Evolutionary conservation across 1,140 invertebrate genomes (phyloP), one percentile per base, ranked within the genome.

Genomic region (Magallana ariakensis): DNA sequence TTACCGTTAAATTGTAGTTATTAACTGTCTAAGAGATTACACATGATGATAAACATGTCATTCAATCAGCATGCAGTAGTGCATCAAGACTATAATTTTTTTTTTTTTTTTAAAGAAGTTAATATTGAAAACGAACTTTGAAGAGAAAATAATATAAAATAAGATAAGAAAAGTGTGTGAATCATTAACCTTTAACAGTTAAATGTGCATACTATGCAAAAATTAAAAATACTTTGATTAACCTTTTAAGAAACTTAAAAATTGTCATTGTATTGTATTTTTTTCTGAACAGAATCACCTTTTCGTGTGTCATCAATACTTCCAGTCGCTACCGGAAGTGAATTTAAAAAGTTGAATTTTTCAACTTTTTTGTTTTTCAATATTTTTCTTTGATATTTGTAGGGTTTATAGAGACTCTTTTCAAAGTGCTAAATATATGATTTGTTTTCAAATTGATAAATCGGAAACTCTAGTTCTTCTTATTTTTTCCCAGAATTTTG

Each of bases 181-280:
- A 60, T 60, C 58, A 60, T 60, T 60, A 60, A 60, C 58, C 58
- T 60, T 60, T 60, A 60, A 60, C 58, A 60, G 58, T 60, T 11
- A 60, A 60, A 60, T 60, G 58, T 60, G 58, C 58, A 60, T 60
- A 60, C 58, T 60, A 60, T 60, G 58, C 58, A 60, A 60, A 60
- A 60, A 60, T 60, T 16, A 60, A 60, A 60, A 60, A 60, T 60
- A 60, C 58, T 60, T 60, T 60, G 58, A 60, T 60, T 60, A 60
- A 60, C 58, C 58, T 60, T 60, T 60, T 60, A 60, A 60, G 58
- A 60, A 60, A 60, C 58, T 60, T 60, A 60, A 60, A 13, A n/a
- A 60, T 60, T 60, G 58, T 60, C 58, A 60, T 60, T 60, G 58
- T 60, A 60, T 60, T 60, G 58, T 60, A 60, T 60, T 60, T 60